Base-by-base conservation (phyloP, 2,113 vertebrate genomes). In the Echinops telfairi region DNA sequence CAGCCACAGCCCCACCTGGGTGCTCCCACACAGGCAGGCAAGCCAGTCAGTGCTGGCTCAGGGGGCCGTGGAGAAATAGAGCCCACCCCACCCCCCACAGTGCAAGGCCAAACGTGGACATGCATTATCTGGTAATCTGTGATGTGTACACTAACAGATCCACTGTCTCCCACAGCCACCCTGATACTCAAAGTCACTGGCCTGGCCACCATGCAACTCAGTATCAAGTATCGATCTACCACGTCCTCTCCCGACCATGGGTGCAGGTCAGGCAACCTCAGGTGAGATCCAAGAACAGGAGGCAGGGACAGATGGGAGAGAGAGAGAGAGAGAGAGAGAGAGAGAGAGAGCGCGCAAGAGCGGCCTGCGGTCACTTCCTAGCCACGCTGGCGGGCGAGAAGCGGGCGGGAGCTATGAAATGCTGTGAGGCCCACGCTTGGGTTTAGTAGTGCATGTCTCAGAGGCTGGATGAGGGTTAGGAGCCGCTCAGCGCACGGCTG, bases 391-490 rank as follows among this genome's bases (percentile, higher is more conserved):
- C 97, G 98, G 98, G 99, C 98, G 97, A 98, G 97, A 99, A 99
- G 99, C 98, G 98, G 98, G 99, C 98, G 98, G 98, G 98, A 98
- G 97, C 98, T 98, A 99, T 98, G 98, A 97, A 97, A 99, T 98
- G 98, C 98, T 96, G 96, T 53, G 47, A 53, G 47, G 9, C 9
- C 90, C 97, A 97, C 98, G 98, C 94, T 97, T 98, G 97, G 97
- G 98, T 99, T 99, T 99, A 99, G 99, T 99, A 98, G 97, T 98
- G 98, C 98, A 98, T 98, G 98, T 98, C 98, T 98, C 98, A 98
- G 98, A 97, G 97, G 98, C 98, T 98, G 98, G 98, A 99, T 99
- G 99, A 98, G 98, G 98, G 99, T 99, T 99, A 99, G 98, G 97
- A 97, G 98, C 97, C 94, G 98, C 98, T 98, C 98, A 98, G 98